Evolutionary conservation across 1,140 invertebrate genomes (phyloP).

Genomic region (Achatina immaculata): DNA sequence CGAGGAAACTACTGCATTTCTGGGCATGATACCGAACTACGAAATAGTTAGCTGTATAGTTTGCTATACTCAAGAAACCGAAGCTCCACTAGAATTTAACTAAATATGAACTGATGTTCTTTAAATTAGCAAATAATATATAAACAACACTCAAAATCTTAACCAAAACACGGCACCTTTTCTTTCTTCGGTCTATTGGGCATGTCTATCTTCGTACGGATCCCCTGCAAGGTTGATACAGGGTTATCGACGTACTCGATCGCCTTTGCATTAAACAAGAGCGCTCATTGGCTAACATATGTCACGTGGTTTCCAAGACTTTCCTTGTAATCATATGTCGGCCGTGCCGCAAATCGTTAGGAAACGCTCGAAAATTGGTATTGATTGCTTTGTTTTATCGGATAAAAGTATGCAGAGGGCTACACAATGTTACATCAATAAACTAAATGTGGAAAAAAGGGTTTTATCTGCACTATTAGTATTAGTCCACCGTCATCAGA

Average conservation of each 20-base stretch:
- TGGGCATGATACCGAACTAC: neutral
- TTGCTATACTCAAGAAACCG: constrained; percentile 4
- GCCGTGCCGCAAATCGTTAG: no score
- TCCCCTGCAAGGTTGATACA: constrained; percentile 54
- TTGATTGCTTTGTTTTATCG: no score
- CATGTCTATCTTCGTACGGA: constrained; percentile 65
- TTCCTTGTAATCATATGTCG: no score
- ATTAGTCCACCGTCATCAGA: no score
- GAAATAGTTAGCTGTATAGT: neutral
- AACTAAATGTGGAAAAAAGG: no score
- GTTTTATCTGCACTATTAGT: no score
- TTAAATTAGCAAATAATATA: neutral
- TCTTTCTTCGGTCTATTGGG: constrained; percentile 72
- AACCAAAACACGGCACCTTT: constrained; percentile 66
- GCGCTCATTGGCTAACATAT: constrained; percentile 54
- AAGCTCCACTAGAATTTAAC: neutral
- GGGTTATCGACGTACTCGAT: constrained; percentile 49
- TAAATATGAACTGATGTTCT: neutral
- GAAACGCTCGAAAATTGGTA: no score
- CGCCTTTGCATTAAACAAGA: constrained; percentile 63
- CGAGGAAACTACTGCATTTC: neutral
- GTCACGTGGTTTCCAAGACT: constrained; percentile 64
- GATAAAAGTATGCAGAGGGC: no score
- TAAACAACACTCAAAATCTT: neutral
- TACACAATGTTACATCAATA: no score